Base-by-base conservation (phyloP, 37 sponge, comb jelly and placozoan species). In the Diacarnus erythraeanus region DNA sequence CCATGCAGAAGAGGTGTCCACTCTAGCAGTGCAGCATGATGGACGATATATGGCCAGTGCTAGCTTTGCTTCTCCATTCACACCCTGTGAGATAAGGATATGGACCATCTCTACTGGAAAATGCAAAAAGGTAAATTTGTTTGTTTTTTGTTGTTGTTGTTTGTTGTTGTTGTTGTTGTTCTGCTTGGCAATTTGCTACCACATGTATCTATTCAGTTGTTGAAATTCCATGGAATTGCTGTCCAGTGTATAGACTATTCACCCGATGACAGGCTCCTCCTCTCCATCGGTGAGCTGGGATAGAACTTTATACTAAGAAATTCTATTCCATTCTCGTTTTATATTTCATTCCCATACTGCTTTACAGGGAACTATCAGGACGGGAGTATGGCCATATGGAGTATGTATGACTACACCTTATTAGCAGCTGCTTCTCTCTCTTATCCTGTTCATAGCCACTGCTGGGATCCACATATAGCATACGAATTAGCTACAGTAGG, bases 401-500 rank as follows among this genome's bases (percentile, higher is more conserved):
- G 67, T 33, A 75, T 83, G 26, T 68, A 38, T 26, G 86, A 84
- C 67, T 88, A 91, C 83, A n/a, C 54, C 22, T 35, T 94, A 65
- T 59, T 91, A 29, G 70, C 72, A 1, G 77, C 79, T 56, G 34
- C 77, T 1, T n/a, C 80, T 17, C 75, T 73, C 35, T 20, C 63
- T 3, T 39, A 15, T 26, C 65, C 80, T 42, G 44, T 84, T 9
- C 92, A 86, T 35, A 76, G 79, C 27, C 59, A 78, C 12, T 31
- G 31, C 30, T 95, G 95, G 95, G 89, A 95, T 69, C 90, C 95
- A 0, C 44, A 43, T 74, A 65, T 70, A 58, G 93, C 90, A n/a
- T 88, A 91, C 68, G 94, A 85, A 71, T 89, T 92, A 27, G 65
- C 58, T 60, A 80, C 84, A 42, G 90, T 92, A n/a, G 94, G 95